Conservation (phyloP, 2,797 vertebrate genomes). For the Malurus leucopterus region DNA sequence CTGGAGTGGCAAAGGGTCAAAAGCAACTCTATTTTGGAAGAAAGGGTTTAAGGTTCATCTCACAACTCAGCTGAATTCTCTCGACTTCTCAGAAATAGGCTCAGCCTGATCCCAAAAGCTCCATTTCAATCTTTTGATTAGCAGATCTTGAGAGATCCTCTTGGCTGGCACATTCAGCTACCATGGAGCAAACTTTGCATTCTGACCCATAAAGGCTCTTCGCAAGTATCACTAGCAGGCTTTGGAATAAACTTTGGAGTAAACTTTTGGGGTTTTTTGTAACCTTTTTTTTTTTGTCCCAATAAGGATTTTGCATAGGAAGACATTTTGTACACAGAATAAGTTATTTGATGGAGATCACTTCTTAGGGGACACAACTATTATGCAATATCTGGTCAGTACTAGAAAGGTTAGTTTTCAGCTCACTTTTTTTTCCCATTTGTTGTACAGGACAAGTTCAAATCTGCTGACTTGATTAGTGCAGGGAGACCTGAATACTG, state of each 20-base stretch:
- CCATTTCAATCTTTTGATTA: conserved; percentile 40
- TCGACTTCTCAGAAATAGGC: neutral
- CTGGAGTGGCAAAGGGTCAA: neutral
- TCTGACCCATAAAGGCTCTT: conserved; percentile 40
- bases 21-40: neutral
- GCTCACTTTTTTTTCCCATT: neutral
- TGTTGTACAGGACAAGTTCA: conserved; percentile 12
- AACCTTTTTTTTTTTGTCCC: neutral
- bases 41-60: neutral
- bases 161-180: conserved; percentile 27
- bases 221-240: neutral
- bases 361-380: neutral
- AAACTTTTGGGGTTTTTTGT: neutral
- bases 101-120: conserved; percentile 20
- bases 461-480: neutral
- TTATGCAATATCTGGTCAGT: neutral
- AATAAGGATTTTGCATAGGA: neutral
- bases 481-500: neutral
- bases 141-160: conserved; percentile 6
- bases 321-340: neutral
- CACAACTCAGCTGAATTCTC: neutral
- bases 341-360: neutral
- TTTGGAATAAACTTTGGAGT: neutral
- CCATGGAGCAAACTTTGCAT: conserved; percentile 5
- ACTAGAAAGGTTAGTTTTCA: neutral